These are phyloP conservation scores for Xestia rhomboidea DNA, from an alignment of 2,888 invertebrate species.

Conservation along the genomic window DNA sequence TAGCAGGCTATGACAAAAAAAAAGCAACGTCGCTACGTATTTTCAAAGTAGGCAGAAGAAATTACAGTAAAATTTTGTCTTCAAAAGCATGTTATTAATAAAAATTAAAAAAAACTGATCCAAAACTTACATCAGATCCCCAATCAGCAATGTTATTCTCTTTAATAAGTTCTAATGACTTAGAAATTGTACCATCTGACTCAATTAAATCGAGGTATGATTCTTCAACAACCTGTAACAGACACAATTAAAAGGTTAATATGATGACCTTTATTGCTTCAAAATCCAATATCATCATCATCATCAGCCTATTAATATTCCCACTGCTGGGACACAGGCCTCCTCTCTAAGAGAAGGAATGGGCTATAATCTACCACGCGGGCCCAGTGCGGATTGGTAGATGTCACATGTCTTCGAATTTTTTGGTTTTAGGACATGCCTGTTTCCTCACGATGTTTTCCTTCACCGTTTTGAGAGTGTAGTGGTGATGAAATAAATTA, in stretches of 20 bases:
- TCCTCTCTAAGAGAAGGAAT: too few relatives aligned
- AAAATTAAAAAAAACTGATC: conserved; percentile 64
- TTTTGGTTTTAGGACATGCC: too few relatives aligned
- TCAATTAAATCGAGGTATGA: conserved; percentile 93
- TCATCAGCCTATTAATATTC: too few relatives aligned
- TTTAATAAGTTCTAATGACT: conserved; percentile 92
- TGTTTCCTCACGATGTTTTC: too few relatives aligned
- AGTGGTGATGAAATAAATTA: too few relatives aligned
- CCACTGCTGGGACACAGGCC: too few relatives aligned
- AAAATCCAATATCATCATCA: neutral
- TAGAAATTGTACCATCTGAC: conserved; percentile 90
- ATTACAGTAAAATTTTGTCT: neutral
- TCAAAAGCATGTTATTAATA: neutral
- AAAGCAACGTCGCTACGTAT: too few relatives aligned
- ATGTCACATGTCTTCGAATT: too few relatives aligned
- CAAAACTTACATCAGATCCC: conserved; percentile 94
- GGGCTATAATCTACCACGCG: too few relatives aligned
- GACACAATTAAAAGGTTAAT: neutral
- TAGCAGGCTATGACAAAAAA: conserved; percentile 80
- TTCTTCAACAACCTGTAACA: conserved; percentile 92
- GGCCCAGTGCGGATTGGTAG: too few relatives aligned
- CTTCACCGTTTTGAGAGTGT: too few relatives aligned
- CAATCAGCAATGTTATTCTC: conserved; percentile 95
- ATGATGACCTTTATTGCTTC: neutral
- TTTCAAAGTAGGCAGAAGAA: too few relatives aligned